Percentiles rank a stretch among this genome's conserved stretches.
Conservation (phyloP, 2,797 vertebrate genomes). For the Bucorvus abyssinicus region DNA sequence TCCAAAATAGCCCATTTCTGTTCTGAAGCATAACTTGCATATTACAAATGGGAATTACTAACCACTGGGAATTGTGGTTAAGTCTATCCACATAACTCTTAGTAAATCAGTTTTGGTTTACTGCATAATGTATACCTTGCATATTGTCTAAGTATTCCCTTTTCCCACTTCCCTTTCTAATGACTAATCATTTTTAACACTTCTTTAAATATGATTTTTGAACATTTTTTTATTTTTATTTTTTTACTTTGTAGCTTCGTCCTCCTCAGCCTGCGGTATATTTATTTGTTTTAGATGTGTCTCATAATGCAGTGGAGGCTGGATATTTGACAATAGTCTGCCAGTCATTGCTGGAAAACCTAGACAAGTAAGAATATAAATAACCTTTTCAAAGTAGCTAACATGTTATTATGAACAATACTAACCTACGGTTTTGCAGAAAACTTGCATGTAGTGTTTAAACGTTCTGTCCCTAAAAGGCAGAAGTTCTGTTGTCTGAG, state of each 20-base stretch:
- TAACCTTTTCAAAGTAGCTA: background rate
- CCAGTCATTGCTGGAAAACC: conserved; percentile 88
- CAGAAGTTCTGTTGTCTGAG: background rate
- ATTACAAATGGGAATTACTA: background rate
- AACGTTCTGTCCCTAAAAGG: background rate
- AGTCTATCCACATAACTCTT: fast-evolving
- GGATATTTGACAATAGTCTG: conserved; percentile 93
- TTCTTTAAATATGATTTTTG: conserved; percentile 36
- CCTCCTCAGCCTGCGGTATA: conserved; percentile 96
- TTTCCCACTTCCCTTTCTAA: background rate
- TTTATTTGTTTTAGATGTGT: conserved; percentile 95
- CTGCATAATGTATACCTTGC: background rate
- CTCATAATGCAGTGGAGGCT: conserved; percentile 92
- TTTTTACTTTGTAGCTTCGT: conserved; percentile 83
- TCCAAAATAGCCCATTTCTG: background rate
- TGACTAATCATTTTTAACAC: background rate
- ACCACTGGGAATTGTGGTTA: background rate
- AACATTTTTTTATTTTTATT: background rate
- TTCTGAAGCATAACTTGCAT: background rate
- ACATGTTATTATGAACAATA: background rate
- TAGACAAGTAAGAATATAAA: conserved; percentile 89
- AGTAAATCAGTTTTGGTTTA: background rate
- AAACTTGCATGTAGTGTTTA: background rate
- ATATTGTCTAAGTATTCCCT: background rate
- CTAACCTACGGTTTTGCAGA: background rate